Evolutionary conservation across 2,888 invertebrate genomes (phyloP), one percentile per base, ranked within the genome.

Genomic region (Meliscaeva auricollis): DNA sequence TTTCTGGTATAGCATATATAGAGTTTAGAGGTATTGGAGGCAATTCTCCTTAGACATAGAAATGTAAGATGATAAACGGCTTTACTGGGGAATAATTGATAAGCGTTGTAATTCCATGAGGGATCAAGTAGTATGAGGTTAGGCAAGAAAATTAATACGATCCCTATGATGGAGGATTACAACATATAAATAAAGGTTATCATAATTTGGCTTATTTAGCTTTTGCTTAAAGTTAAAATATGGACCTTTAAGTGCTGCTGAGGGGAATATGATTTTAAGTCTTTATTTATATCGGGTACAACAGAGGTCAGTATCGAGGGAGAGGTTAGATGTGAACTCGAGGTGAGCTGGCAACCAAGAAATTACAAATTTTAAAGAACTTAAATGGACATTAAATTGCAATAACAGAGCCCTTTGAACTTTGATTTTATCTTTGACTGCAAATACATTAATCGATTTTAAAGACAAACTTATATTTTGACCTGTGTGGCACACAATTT

Each of bases 1-100:
- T 83, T 64, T 69, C n/a, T 50, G 73, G 54, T 6, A 15, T 41
- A 13, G 0, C 9, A n/a, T 15, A 17, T 46, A n/a, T n/a, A n/a
- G n/a, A n/a, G n/a, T n/a, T n/a, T n/a, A n/a, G n/a, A n/a, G n/a
- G n/a, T n/a, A n/a, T n/a, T n/a, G n/a, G 54, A 32, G 48, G 13
- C 26, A 44, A 38, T 38, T 20, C 32, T 46, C 22, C 26, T 62
- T 38, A 52, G 50, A 54, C 22, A 62, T 38, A 46, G 75, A 69
- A 56, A 54, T 64, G 38, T 46, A 46, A 75, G 66, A 84, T 84
- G 80, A 81, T 85, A 85, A 81, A 85, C 73, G 69, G 75, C 48
- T 85, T 73, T 54, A 66, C 69, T 72, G 60, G 81, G 62, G 60
- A 77, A 85, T 85, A 85, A 85, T 85, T 85, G 81, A 85, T 85